phyloP scores from a whole-genome alignment of 2,888 invertebrate species.

The Bibio marci region DNA sequence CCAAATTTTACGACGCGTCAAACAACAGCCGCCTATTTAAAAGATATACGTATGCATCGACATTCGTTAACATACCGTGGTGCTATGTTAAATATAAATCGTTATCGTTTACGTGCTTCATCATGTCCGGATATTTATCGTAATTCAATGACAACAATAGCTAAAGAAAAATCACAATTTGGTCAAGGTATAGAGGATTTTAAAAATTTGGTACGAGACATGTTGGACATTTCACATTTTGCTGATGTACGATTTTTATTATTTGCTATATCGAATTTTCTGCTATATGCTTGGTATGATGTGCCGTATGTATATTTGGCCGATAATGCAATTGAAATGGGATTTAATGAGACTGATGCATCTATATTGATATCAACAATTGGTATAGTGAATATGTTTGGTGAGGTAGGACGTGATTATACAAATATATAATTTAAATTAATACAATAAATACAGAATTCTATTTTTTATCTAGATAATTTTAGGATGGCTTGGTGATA shows the following conservation, averaged over 20 bases:
- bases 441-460: too few relatives aligned
- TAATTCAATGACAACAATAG: constrained; percentile 70
- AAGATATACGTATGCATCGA: constrained; percentile 55
- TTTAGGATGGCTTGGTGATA: constrained; percentile 78
- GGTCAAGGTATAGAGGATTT: constrained; percentile 59
- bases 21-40: constrained; percentile 38
- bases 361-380: constrained; percentile 75
- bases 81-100: constrained; percentile 69
- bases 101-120: constrained; percentile 63
- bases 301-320: constrained; percentile 84
- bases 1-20: constrained; percentile 1
- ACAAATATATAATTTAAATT: too few relatives aligned
- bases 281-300: constrained; percentile 84
- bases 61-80: constrained; percentile 69
- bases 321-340: constrained; percentile 57
- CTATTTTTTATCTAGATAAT: constrained; percentile 51
- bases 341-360: constrained; percentile 51
- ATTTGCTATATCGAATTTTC: constrained; percentile 75
- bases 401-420: constrained; percentile 70
- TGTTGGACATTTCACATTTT: constrained; percentile 69
- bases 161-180: constrained; percentile 55
- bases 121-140: constrained; percentile 84
- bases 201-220: constrained; percentile 57
- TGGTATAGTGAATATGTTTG: constrained; percentile 74
- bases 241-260: constrained; percentile 52